Evolutionary conservation across 2,113 vertebrate species (phyloP), one percentile per base, ranked within the genome.

Genomic region (Laticauda laticaudata): DNA sequence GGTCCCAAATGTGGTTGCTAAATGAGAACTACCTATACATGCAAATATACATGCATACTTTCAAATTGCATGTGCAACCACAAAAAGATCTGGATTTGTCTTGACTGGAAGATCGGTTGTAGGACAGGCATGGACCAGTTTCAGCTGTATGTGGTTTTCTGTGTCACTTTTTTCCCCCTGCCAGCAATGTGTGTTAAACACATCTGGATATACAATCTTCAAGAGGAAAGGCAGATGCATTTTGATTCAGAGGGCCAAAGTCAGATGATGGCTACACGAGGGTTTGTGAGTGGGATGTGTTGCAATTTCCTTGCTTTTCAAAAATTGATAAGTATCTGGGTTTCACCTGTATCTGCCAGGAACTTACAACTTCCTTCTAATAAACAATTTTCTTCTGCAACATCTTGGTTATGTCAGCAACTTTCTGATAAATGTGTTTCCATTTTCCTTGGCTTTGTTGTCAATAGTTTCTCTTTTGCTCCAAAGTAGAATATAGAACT

Each of bases 331-430:
- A 21, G 53, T 45, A 26, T 75, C 86, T 87, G 54, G 81, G 61
- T 89, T 90, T 90, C n/a, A 45, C 29, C 64, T 39, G 34, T 45
- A 48, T 43, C 11, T 87, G 26, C 51, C 86, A 29, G 29, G 53
- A 88, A 43, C 86, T n/a, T 91, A 75, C 48, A 56, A 48, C 88
- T 87, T 90, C n/a, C 55, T 51, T 86, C 86, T 53, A 86, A 90
- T 53, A 64, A 64, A 45, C 45, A 51, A 53, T 53, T 86, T 56
- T 90, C 69, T 86, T 53, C 89, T 61, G 34, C 18, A 34, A 23
- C 75, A 64, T 54, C n/a, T 51, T 64, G 15, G 55, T 75, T 29
- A n/a, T 87, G 81, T 90, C 81, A 55, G 89, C 45, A 12, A n/a
- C 86, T 91, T 56, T 54, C 21, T 55, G 57, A 86, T 90, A 92